phyloP scores from a whole-genome alignment of 1,140 invertebrate species.

The Coelopa frigida region DNA sequence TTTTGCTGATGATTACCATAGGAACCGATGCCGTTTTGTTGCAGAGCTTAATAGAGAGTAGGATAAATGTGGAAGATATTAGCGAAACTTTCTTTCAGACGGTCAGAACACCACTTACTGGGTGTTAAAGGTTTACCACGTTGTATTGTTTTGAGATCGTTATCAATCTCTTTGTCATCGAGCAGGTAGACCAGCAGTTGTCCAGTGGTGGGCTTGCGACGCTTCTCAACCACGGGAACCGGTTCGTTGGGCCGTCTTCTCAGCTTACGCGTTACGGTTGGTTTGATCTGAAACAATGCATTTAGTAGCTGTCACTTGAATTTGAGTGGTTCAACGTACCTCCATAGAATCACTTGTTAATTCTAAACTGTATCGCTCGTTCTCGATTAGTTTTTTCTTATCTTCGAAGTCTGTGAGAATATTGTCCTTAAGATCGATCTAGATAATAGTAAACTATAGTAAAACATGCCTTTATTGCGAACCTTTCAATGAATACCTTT shows the following conservation, averaged over 20 bases:
- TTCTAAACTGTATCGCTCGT: slow-evolving; percentile 78
- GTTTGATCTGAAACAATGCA: slow-evolving; percentile 49
- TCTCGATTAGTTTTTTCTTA: slow-evolving; percentile 81
- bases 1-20: slow-evolving; percentile 22
- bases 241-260: slow-evolving; percentile 89
- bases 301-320: not conserved
- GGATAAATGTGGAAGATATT: too few relatives aligned
- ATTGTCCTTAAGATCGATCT: slow-evolving; percentile 75
- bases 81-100: not conserved
- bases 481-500: slow-evolving; percentile 47
- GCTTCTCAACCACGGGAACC: slow-evolving; percentile 74
- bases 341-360: slow-evolving; percentile 81
- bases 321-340: slow-evolving; percentile 43
- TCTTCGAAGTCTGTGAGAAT: slow-evolving; percentile 88
- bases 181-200: slow-evolving; percentile 78
- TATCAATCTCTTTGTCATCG: slow-evolving; percentile 83
- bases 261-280: slow-evolving; percentile 77
- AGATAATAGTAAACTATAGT: not conserved
- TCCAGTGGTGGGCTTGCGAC: slow-evolving; percentile 64
- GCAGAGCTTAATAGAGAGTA: slow-evolving; percentile 16
- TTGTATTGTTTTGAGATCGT: slow-evolving; percentile 77
- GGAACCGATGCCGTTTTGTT: slow-evolving; percentile 32
- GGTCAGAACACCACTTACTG: slow-evolving; percentile 7
- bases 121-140: slow-evolving; percentile 54
- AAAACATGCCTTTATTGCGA: not conserved